These are phyloP conservation scores for Dissostichus mawsoni DNA, from an alignment of 2,113 vertebrate genomes.

Conservation along the genomic window DNA sequence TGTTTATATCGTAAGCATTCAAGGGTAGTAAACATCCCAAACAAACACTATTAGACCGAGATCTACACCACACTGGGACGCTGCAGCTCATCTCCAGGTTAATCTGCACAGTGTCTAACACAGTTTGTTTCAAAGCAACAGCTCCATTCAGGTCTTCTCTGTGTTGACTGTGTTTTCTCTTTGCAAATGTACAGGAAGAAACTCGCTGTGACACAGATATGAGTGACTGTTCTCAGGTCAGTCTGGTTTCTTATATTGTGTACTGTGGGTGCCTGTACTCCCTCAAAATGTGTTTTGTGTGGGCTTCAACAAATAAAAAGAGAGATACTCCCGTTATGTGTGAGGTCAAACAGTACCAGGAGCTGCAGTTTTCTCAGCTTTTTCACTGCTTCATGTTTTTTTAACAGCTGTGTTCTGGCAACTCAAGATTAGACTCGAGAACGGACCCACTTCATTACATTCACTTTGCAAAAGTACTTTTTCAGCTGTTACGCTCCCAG, in stretches of 20 bases:
- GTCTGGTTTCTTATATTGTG: background rate
- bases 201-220: background rate
- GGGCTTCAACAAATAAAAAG: background rate
- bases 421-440: background rate
- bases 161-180: background rate
- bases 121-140: background rate
- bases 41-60: too few species aligned
- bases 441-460: background rate
- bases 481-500: constrained; percentile 1
- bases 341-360: background rate
- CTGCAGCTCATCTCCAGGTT: too few species aligned
- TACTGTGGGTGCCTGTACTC: background rate
- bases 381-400: background rate
- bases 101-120: background rate
- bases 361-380: background rate
- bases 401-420: background rate
- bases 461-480: background rate
- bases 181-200: background rate
- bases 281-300: background rate
- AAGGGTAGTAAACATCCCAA: too few species aligned
- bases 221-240: background rate
- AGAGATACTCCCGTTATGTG: background rate
- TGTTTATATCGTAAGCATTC: too few species aligned
- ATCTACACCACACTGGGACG: too few species aligned
- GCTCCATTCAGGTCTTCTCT: too few species aligned